Conservation (phyloP, 1,140 invertebrate genomes). For the Mactra quadrangularis region DNA sequence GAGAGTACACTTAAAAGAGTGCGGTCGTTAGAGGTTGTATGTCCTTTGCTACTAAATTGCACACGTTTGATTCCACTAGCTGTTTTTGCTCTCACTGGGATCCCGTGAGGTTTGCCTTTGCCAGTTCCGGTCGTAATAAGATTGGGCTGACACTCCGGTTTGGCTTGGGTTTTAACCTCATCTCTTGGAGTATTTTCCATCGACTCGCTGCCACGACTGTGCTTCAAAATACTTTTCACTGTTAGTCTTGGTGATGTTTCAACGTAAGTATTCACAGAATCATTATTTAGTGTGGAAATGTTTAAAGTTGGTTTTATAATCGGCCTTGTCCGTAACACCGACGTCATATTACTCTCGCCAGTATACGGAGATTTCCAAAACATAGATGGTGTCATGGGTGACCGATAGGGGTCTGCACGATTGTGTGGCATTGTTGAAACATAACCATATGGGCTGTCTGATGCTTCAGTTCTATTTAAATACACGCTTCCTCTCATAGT, state of each 20-base stretch:
- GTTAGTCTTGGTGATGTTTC: constrained; percentile 13
- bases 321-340: not conserved
- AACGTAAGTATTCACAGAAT: not conserved
- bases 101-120: constrained; percentile 33
- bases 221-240: constrained; percentile 45
- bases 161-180: not conserved
- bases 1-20: not conserved
- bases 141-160: not conserved
- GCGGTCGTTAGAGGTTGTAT: not conserved
- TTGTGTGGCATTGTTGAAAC: not conserved
- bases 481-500: constrained; percentile 1
- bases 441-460: not conserved
- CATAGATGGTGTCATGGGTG: not conserved
- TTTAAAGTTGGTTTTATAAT: not conserved
- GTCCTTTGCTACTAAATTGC: constrained; percentile 28
- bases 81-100: constrained; percentile 35
- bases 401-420: not conserved
- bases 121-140: constrained; percentile 52
- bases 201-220: not conserved
- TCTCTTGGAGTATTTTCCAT: not conserved
- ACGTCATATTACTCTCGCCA: not conserved
- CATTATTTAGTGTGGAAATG: not conserved
- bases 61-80: constrained; percentile 42
- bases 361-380: constrained; percentile 50
- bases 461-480: too few species aligned